Evolutionary conservation across 2,888 invertebrate genomes (phyloP).

Genomic region (Polia nebulosa): DNA sequence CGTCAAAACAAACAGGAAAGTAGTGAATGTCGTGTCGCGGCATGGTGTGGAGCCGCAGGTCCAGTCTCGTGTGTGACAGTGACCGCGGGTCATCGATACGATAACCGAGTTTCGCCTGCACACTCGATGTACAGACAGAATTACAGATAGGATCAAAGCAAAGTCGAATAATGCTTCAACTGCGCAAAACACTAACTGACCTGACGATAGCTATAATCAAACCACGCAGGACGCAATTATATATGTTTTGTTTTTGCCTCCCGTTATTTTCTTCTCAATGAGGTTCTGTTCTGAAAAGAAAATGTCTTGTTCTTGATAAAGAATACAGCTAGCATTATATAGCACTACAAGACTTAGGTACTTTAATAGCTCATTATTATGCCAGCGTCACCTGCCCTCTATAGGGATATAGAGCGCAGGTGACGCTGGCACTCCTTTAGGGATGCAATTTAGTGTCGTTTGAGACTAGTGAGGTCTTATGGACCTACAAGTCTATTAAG

Average conservation of each 20-base stretch:
- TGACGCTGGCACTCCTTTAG: conserved; percentile 25
- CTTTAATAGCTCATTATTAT: conserved; percentile 10
- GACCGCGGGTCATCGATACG: conserved; percentile 79
- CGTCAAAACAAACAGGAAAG: conserved; percentile 53
- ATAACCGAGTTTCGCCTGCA: conserved; percentile 79
- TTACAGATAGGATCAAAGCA: conserved; percentile 28
- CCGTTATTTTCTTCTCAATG: conserved; percentile 47
- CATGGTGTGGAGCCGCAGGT: conserved; percentile 56
- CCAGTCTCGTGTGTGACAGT: conserved; percentile 61
- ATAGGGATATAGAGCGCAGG: background rate
- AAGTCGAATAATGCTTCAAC: conserved; percentile 8
- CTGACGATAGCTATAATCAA: too few relatives aligned
- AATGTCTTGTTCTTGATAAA: conserved; percentile 30
- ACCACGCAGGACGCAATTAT: conserved; percentile 34
- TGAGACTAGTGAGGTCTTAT: background rate
- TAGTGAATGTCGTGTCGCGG: conserved; percentile 64
- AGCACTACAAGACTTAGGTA: conserved; percentile 1
- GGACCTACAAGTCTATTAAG: background rate
- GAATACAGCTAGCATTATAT: conserved; percentile 29
- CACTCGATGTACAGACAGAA: conserved; percentile 27
- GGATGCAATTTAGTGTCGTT: background rate
- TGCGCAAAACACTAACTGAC: conserved; percentile 26
- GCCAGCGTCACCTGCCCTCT: too few relatives aligned
- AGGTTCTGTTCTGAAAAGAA: conserved; percentile 12
- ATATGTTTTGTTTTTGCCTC: conserved; percentile 6